A percentile compares a stretch with the other conserved stretches of the same genome.
These are phyloP conservation scores for Cenopis cana DNA, from an alignment of 2,888 invertebrate species.

Conservation along the genomic window DNA sequence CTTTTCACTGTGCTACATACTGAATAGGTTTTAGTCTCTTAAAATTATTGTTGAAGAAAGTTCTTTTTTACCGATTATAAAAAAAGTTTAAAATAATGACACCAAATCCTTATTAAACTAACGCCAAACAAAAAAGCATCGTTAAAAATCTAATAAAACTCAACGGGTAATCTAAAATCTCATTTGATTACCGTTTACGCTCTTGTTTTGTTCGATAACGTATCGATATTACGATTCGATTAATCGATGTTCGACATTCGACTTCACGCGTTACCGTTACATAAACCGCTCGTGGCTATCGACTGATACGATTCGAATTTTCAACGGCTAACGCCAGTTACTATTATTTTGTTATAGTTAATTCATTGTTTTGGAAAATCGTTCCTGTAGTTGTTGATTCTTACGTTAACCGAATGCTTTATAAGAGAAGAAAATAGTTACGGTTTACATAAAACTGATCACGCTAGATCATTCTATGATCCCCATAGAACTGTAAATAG, in stretches of 20 bases:
- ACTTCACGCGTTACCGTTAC: conserved; percentile 53
- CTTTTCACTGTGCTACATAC: no score
- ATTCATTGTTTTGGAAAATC: no score
- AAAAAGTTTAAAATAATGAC: conserved; percentile 1
- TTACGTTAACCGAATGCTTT: no score
- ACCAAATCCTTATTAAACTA: conserved; percentile 18
- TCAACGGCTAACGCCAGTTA: conserved; percentile 16
- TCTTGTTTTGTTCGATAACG: conserved; percentile 36
- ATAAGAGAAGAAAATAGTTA: no score
- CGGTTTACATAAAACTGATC: no score
- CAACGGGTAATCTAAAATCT: conserved; percentile 30
- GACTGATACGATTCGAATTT: conserved; percentile 55
- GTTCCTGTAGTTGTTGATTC: no score
- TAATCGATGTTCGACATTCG: conserved; percentile 51
- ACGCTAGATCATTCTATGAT: no score
- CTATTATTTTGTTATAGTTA: background rate
- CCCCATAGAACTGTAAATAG: no score
- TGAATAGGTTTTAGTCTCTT: no score
- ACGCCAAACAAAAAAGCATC: background rate
- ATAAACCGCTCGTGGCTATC: conserved; percentile 51
- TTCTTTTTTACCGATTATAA: background rate
- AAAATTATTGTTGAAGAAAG: no score
- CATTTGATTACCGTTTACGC: conserved; percentile 40
- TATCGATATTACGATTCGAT: conserved; percentile 47
- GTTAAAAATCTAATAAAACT: conserved; percentile 31